phyloP scores from a whole-genome alignment of 2,888 invertebrate genomes.

The Drosophila mettleri region DNA sequence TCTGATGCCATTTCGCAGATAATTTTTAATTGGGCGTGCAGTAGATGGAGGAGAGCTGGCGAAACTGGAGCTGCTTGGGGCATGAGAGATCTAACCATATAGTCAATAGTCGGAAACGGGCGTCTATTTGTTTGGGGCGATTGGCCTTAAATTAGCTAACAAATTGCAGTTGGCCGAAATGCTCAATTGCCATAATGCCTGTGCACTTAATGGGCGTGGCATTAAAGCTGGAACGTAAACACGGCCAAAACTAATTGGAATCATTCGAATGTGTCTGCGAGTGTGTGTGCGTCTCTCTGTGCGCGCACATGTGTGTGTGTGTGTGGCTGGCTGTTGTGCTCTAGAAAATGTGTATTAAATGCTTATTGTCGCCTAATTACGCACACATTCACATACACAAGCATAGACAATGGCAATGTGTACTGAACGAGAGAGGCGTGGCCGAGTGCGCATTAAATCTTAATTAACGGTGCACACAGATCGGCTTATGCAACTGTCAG shows the following conservation, averaged over 20 bases:
- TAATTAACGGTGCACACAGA: constrained; percentile 69
- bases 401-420: constrained; percentile 31
- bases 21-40: constrained; percentile 69
- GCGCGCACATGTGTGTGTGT: constrained; percentile 4
- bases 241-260: constrained; percentile 64
- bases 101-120: constrained; percentile 25
- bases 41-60: not conserved
- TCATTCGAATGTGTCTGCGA: constrained; percentile 19
- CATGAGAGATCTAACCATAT: constrained; percentile 17
- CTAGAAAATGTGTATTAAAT: constrained; percentile 78
- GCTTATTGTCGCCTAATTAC: constrained; percentile 82
- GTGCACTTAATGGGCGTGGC: constrained; percentile 73
- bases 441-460: constrained; percentile 70
- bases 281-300: no score
- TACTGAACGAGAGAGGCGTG: constrained; percentile 38
- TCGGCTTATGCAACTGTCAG: constrained; percentile 47
- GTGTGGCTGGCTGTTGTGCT: constrained; percentile 30
- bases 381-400: constrained; percentile 44
- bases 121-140: constrained; percentile 42
- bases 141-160: constrained; percentile 75
- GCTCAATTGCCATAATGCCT: constrained; percentile 46
- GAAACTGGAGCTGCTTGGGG: not conserved
- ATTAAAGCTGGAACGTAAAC: constrained; percentile 57
- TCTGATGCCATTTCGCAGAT: constrained; percentile 62
- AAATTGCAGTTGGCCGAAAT: constrained; percentile 64